phyloP scores from a whole-genome alignment of 2,113 vertebrate genomes.

The Gopherus evgoodei region DNA sequence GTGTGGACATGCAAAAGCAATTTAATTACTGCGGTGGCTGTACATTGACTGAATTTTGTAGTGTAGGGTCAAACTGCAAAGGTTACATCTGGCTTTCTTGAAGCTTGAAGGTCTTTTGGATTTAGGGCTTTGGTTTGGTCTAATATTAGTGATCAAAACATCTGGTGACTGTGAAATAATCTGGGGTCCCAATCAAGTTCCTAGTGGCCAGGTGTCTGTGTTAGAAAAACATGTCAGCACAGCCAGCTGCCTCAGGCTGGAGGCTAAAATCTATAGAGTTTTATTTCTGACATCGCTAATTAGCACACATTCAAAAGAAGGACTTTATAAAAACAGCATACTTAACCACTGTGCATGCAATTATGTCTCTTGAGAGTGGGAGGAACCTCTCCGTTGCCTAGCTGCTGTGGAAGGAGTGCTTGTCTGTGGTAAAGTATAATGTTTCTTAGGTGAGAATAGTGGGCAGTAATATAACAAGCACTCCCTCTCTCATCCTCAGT shows the following conservation, averaged over 20 bases:
- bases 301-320: neutral
- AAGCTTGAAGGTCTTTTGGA: neutral
- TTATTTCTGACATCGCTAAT: neutral
- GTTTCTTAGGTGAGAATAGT: neutral
- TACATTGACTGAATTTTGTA: neutral
- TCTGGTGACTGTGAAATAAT: neutral
- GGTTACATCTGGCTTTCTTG: neutral
- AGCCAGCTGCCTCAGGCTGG: neutral
- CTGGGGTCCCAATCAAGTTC: neutral
- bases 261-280: rapidly evolving
- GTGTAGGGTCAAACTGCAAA: neutral
- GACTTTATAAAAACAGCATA: neutral
- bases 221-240: neutral
- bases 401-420: neutral
- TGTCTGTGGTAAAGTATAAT: neutral
- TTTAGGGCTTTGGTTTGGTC: neutral
- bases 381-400: neutral
- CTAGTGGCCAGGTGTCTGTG: neutral
- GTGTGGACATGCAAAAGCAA: neutral
- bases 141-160: neutral
- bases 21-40: neutral
- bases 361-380: neutral
- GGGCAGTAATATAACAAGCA: neutral
- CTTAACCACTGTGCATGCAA: neutral
- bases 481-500: neutral